Evolutionary conservation across 2,797 vertebrate species (phyloP).

Genomic region (Onychomys torridus): DNA sequence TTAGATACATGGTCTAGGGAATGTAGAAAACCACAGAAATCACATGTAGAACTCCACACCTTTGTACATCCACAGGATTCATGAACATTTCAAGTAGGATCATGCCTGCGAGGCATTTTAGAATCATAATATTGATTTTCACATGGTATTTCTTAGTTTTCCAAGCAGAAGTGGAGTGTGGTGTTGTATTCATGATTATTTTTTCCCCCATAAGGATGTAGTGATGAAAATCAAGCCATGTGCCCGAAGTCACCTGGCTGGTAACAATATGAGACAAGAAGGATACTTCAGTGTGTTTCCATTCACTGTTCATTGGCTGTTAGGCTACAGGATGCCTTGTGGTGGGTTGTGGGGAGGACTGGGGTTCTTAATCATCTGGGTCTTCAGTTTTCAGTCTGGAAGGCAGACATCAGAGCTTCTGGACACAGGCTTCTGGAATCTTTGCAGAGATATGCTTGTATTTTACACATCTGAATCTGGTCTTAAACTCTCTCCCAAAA

Average conservation of each 20-base stretch:
- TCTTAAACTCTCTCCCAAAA: conserved; percentile 10
- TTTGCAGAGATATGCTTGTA: not conserved
- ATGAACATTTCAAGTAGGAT: not conserved
- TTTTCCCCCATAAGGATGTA: not conserved
- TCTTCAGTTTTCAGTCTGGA: conserved; percentile 17
- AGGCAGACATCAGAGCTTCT: conserved; percentile 3
- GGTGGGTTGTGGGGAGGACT: not conserved
- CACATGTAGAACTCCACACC: not conserved
- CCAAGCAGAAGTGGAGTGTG: not conserved
- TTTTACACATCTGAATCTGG: not conserved
- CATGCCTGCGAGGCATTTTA: not conserved
- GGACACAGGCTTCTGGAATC: not conserved
- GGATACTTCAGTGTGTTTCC: rapidly evolving
- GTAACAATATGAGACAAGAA: not conserved
- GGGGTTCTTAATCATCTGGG: not conserved
- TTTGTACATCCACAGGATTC: not conserved
- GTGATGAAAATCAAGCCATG: not conserved
- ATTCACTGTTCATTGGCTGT: no score
- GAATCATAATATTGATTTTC: conserved; percentile 27
- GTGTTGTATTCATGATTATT: not conserved
- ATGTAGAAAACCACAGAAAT: not conserved
- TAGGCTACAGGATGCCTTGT: not conserved
- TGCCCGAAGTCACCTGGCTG: not conserved
- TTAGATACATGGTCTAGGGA: not conserved
- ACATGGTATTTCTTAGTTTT: not conserved